Conservation (phyloP, 2,113 vertebrate genomes). For the human region DNA sequence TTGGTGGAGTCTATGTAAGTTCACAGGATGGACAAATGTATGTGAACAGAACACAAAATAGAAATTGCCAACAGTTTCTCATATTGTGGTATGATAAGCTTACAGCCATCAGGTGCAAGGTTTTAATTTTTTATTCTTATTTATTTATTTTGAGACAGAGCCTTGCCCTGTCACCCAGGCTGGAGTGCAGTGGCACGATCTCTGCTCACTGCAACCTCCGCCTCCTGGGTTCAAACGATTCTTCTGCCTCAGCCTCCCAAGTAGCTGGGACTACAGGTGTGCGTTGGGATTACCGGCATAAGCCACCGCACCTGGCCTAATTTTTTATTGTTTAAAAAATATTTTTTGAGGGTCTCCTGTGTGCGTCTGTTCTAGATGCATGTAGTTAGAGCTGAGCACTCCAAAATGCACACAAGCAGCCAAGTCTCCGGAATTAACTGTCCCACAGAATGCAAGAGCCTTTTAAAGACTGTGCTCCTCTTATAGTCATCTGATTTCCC, state of each 20-base stretch:
- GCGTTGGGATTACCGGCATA: too few species aligned
- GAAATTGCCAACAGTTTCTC: neutral
- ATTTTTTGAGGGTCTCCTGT: neutral
- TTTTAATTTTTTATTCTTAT: neutral
- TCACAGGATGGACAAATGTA: neutral
- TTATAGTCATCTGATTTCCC: neutral
- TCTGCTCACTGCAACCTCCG: too few species aligned
- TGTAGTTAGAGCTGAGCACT: neutral
- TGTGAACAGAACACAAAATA: neutral
- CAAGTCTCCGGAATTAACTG: neutral
- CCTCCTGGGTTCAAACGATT: too few species aligned
- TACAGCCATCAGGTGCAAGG: neutral
- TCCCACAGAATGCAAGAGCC: neutral
- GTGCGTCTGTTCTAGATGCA: neutral
- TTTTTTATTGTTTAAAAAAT: neutral
- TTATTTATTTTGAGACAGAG: too few species aligned
- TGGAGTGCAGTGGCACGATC: too few species aligned
- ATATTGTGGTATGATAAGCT: neutral
- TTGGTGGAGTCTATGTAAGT: neutral
- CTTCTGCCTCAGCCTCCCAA: too few species aligned
- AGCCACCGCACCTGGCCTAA: too few species aligned
- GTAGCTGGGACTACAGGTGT: too few species aligned
- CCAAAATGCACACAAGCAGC: neutral
- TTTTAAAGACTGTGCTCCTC: neutral
- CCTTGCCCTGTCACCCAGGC: too few species aligned